These are phyloP conservation scores for Leucophenga montana DNA, from an alignment of 2,888 invertebrate genomes.

Conservation along the genomic window DNA sequence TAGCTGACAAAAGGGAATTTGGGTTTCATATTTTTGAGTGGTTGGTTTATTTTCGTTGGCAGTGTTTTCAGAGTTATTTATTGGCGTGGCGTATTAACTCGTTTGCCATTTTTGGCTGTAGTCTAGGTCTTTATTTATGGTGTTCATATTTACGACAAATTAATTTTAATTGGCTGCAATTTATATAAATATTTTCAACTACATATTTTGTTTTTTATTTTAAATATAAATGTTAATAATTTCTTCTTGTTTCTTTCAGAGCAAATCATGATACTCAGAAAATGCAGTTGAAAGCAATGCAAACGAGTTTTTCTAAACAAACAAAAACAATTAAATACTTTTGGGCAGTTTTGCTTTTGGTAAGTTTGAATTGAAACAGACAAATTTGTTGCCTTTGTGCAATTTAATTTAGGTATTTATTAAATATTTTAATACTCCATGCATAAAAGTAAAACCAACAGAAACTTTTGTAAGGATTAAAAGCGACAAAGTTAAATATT, in stretches of 20 bases:
- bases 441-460: no score
- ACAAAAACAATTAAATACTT: conserved; percentile 36
- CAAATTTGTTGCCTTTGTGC: no score
- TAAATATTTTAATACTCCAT: conserved; percentile 38
- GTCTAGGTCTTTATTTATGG: neutral
- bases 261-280: conserved; percentile 70
- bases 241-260: conserved; percentile 49
- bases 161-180: conserved; percentile 21
- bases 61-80: neutral
- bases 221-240: conserved; percentile 23
- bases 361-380: conserved; percentile 54
- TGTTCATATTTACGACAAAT: conserved; percentile 14
- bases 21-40: conserved; percentile 16
- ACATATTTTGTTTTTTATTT: neutral
- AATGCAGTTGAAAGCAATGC: conserved; percentile 70
- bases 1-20: neutral
- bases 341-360: conserved; percentile 66
- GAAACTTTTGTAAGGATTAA: no score
- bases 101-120: neutral
- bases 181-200: conserved; percentile 5
- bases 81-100: neutral
- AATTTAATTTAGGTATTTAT: neutral
- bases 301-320: conserved; percentile 55
- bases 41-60: neutral
- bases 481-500: no score